Conservation (phyloP, 2,797 vertebrate species). For the Distichodus sexfasciatus region DNA sequence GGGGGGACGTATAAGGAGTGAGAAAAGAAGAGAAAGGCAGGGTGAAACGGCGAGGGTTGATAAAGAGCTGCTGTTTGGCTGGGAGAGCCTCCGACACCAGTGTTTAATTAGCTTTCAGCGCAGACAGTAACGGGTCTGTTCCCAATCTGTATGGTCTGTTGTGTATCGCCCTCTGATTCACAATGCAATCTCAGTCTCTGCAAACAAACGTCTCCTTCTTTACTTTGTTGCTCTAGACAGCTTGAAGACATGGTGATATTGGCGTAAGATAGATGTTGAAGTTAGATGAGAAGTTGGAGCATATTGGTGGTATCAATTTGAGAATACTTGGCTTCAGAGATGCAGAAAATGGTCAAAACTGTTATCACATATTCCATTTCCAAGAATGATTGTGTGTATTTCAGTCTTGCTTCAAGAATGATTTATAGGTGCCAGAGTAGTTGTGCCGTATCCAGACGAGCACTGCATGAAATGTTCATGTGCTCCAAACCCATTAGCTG, state of each 20-base stretch:
- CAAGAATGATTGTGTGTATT: background rate
- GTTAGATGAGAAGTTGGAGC: no score
- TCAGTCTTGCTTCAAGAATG: background rate
- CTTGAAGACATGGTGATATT: no score
- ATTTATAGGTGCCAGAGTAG: background rate
- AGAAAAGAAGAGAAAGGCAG: constrained; percentile 21
- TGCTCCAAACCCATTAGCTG: background rate
- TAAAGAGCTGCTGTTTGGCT: constrained; percentile 58
- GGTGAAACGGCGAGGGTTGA: background rate
- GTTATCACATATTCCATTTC: no score
- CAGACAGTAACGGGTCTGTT: constrained; percentile 68
- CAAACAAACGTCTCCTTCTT: background rate
- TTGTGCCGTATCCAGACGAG: background rate
- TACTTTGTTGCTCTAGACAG: background rate
- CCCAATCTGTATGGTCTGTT: constrained; percentile 44
- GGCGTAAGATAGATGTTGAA: no score
- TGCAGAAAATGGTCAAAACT: no score
- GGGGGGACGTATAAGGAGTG: no score
- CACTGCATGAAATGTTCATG: constrained; percentile 16
- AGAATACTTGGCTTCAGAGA: no score
- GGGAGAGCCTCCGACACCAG: constrained; percentile 61
- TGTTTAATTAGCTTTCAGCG: constrained; percentile 68
- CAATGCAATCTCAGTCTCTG: constrained; percentile 18
- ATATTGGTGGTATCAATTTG: no score
- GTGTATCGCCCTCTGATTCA: constrained; percentile 40